Evolutionary conservation across 2,797 vertebrate genomes (phyloP).

Genomic region (Austrolebias charrua): DNA sequence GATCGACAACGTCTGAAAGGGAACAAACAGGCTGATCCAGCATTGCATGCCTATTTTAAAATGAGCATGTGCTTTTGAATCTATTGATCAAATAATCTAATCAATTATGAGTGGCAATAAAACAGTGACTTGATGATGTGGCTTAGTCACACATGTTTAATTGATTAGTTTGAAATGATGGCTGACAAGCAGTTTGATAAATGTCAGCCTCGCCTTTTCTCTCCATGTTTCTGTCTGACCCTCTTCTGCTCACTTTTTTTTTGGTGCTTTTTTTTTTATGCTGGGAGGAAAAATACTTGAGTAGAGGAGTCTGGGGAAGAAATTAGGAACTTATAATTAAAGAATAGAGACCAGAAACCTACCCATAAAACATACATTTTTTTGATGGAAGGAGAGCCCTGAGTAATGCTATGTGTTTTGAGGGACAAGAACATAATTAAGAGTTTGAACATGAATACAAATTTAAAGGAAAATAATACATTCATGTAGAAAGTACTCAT

Average conservation of each 20-base stretch:
- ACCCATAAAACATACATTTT: not conserved
- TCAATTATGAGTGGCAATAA: not conserved
- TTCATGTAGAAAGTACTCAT: too few species aligned
- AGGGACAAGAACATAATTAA: not conserved
- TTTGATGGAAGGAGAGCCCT: not conserved
- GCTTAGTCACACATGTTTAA: constrained; percentile 2
- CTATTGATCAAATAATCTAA: not conserved
- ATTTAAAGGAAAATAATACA: too few species aligned
- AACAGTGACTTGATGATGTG: not conserved
- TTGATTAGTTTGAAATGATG: constrained; percentile 2
- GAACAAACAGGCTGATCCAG: not conserved
- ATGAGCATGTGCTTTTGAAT: not conserved
- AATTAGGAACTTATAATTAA: not conserved
- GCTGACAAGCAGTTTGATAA: not conserved
- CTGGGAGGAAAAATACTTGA: not conserved
- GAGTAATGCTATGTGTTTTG: not conserved
- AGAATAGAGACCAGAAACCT: not conserved
- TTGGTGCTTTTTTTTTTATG: too few species aligned
- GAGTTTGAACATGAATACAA: too few species aligned
- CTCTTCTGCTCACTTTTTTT: not conserved
- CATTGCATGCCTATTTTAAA: not conserved
- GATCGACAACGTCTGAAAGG: not conserved
- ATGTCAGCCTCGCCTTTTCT: not conserved
- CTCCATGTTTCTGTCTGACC: not conserved
- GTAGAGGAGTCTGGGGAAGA: not conserved